A percentile compares a stretch with the other conserved stretches of the same genome.
Conservation (phyloP, 1,140 invertebrate genomes). For the Neuroterus valhalla region DNA sequence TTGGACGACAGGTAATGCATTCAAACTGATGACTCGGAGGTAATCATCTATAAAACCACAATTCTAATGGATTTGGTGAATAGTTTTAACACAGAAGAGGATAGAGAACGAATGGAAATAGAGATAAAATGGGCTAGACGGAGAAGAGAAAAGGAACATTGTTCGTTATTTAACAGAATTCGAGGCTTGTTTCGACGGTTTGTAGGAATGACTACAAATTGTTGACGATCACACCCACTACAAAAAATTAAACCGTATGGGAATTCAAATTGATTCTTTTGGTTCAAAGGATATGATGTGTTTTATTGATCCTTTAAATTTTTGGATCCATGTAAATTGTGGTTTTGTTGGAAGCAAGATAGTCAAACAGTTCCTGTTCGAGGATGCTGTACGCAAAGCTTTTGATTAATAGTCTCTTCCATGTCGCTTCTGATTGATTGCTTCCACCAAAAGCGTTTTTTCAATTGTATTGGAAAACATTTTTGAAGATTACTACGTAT, state of each 20-base stretch:
- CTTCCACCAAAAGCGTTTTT: no score
- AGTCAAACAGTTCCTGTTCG: no score
- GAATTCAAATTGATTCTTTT: neutral
- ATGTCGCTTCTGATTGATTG: no score
- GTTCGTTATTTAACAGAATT: constrained; percentile 19
- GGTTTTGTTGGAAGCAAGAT: no score
- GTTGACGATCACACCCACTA: constrained; percentile 54
- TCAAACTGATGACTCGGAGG: constrained; percentile 16
- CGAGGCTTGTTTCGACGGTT: constrained; percentile 30
- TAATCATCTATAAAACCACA: neutral
- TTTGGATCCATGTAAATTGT: no score
- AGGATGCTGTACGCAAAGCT: no score
- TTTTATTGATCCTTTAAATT: no score
- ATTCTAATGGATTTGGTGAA: constrained; percentile 8
- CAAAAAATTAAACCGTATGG: constrained; percentile 61
- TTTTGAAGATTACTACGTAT: no score
- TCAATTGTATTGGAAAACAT: no score
- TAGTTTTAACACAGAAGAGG: neutral
- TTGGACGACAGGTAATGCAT: constrained; percentile 6
- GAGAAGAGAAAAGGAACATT: constrained; percentile 3
- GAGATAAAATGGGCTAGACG: constrained; percentile 30
- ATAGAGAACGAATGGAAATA: neutral
- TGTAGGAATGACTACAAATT: constrained; percentile 53
- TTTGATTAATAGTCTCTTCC: no score
- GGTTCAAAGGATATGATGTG: neutral